phyloP scores from a whole-genome alignment of 2,797 vertebrate species.

The Limnodromus scolopaceus region DNA sequence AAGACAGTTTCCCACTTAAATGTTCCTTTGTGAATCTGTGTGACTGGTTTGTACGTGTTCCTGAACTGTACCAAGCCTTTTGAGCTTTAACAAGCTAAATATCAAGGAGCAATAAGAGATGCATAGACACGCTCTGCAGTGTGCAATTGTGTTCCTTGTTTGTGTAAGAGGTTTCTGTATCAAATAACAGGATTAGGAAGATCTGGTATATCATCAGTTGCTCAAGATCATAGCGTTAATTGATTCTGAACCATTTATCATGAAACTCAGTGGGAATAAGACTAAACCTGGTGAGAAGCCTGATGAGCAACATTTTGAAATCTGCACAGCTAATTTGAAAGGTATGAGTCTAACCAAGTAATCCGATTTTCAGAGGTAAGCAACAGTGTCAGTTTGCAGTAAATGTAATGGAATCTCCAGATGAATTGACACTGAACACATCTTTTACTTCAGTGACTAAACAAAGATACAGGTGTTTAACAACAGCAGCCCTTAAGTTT shows the following conservation, averaged over 20 bases:
- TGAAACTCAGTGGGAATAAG: conserved; percentile 10
- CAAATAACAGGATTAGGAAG: conserved; percentile 23
- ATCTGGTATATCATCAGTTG: background rate
- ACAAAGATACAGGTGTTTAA: background rate
- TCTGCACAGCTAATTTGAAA: background rate
- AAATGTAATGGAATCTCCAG: background rate
- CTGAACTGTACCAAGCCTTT: background rate
- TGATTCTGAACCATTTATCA: conserved; percentile 15
- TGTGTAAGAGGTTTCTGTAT: conserved; percentile 9
- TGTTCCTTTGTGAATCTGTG: background rate
- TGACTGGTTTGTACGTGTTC: background rate
- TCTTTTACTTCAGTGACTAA: background rate
- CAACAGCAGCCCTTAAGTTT: background rate
- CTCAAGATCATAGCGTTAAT: conserved; percentile 1
- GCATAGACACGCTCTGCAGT: background rate
- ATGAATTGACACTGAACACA: background rate
- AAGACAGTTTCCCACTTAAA: background rate
- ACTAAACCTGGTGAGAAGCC: background rate
- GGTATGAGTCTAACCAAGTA: background rate
- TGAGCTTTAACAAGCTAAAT: background rate
- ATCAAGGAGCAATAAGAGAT: background rate
- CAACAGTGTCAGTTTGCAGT: background rate
- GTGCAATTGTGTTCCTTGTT: background rate
- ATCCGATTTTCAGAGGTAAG: background rate
- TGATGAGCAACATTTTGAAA: background rate